Percentiles rank a stretch among this genome's conserved stretches.
Evolutionary conservation across 2,113 vertebrate species (phyloP).

Genomic region (Sus scrofa): T2T-Sscrofa CM000814.6:135034001-135034500

Average conservation of each 20-base stretch:
- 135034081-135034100: not conserved
- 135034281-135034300: not conserved
- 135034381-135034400: conserved; percentile 37
- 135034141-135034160: not conserved
- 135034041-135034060: not conserved
- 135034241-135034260: not conserved
- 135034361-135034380: not conserved
- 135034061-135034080: conserved; percentile 8
- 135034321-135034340: conserved; percentile 11
- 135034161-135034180: not conserved
- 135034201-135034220: not conserved
- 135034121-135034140: not conserved
- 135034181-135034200: not conserved
- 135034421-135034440: conserved; percentile 30
- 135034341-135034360: conserved; percentile 19
- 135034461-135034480: conserved; percentile 35
- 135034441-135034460: conserved; percentile 43
- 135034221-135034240: not conserved
- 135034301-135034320: not conserved
- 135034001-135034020: not conserved
- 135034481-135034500: conserved; percentile 37
- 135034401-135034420: not conserved
- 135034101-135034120: not conserved
- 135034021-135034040: not conserved
- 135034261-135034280: not conserved